Conservation (phyloP, 2,797 vertebrate species). For the Iguana delicatissima region DNA sequence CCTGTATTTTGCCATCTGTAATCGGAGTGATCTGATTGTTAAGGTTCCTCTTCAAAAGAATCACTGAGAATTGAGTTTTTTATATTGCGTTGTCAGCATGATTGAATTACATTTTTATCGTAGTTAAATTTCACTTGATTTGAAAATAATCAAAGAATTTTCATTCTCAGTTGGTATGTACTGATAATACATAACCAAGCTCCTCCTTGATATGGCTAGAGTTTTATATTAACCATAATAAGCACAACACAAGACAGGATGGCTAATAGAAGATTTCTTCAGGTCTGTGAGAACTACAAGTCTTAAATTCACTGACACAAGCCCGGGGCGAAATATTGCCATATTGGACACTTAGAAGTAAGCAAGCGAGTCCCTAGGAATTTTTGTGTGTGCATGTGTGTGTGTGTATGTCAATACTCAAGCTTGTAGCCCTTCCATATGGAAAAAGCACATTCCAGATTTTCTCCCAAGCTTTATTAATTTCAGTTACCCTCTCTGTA, state of each 20-base stretch:
- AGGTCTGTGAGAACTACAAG: background rate
- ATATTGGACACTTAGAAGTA: background rate
- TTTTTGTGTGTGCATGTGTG: too few relatives aligned
- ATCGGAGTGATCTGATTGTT: background rate
- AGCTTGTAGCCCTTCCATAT: too few relatives aligned
- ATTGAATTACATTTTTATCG: background rate
- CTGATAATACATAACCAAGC: background rate
- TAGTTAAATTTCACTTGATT: background rate
- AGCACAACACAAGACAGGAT: background rate
- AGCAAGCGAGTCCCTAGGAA: background rate
- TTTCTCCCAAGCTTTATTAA: background rate
- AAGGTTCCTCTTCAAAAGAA: background rate
- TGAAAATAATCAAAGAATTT: background rate
- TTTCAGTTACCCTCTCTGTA: too few relatives aligned
- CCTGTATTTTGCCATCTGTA: background rate
- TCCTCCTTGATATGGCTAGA: background rate
- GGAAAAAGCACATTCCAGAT: background rate
- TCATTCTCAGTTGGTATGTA: background rate
- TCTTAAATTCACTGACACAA: background rate
- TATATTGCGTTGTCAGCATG: conserved; percentile 8
- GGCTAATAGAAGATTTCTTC: background rate
- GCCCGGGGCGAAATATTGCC: background rate
- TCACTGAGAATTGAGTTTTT: background rate
- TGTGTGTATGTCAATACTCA: too few relatives aligned
- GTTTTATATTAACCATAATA: background rate